phyloP scores from a whole-genome alignment of 2,113 vertebrate genomes.

The Empidonax traillii region DNA sequence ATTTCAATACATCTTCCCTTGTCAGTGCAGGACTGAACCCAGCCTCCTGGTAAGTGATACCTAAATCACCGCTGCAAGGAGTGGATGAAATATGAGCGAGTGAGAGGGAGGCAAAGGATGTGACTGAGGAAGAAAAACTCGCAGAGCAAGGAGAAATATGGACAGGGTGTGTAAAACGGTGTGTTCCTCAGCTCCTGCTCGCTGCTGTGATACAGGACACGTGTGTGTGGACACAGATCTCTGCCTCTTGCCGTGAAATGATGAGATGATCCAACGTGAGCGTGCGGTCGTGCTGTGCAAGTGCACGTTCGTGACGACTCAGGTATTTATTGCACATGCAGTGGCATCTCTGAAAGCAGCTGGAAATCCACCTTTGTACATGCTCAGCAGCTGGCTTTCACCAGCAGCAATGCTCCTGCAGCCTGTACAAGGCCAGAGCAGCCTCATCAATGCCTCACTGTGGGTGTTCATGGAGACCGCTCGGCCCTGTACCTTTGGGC shows the following conservation, averaged over 20 bases:
- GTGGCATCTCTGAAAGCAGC: background rate
- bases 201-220: rapidly evolving
- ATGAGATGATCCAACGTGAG: rapidly evolving
- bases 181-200: background rate
- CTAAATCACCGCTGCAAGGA: constrained; percentile 26
- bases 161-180: rapidly evolving
- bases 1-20: constrained; percentile 33
- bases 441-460: rapidly evolving
- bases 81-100: background rate
- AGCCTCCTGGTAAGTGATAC: constrained; percentile 6
- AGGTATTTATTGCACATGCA: rapidly evolving
- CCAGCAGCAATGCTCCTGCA: background rate
- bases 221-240: rapidly evolving
- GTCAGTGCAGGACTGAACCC: background rate
- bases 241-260: background rate
- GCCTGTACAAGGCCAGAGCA: rapidly evolving
- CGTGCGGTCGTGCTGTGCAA: rapidly evolving
- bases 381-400: background rate
- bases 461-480: rapidly evolving
- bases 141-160: background rate
- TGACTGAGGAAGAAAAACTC: background rate
- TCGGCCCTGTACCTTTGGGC: rapidly evolving
- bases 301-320: rapidly evolving
- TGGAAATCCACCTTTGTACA: rapidly evolving
- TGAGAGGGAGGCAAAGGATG: background rate